These are phyloP conservation scores for Hydrozoanthus tunicans DNA, from an alignment of 64 coral and sea anemone genomes.

Conservation along the genomic window DNA sequence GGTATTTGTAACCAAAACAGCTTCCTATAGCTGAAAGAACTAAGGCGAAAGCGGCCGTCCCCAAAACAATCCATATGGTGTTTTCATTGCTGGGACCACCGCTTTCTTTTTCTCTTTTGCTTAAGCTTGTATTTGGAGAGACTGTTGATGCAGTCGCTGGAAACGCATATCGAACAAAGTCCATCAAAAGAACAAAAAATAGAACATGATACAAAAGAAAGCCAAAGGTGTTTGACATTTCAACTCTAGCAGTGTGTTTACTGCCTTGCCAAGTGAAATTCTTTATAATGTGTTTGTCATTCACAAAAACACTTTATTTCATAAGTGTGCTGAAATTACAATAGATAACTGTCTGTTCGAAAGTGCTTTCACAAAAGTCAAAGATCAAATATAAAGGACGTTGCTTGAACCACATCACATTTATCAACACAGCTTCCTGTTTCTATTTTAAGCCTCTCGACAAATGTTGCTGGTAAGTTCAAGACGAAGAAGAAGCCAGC, in stretches of 20 bases:
- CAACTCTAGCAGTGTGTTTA: neutral
- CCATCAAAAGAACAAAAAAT: neutral
- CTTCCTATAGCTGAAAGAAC: conserved; percentile 1
- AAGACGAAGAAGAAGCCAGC: neutral
- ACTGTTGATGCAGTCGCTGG: neutral
- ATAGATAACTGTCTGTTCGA: neutral
- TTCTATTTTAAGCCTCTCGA: neutral
- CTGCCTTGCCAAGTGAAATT: no score
- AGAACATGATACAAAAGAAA: neutral
- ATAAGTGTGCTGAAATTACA: neutral
- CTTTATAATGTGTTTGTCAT: neutral
- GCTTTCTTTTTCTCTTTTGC: neutral
- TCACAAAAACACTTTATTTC: neutral
- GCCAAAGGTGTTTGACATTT: neutral
- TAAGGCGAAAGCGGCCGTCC: neutral
- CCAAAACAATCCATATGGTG: neutral
- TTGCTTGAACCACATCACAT: conserved; percentile 20
- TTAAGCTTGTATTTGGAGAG: conserved; percentile 19
- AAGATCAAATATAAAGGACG: neutral
- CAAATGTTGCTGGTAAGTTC: neutral
- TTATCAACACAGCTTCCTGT: neutral
- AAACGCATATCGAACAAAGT: neutral
- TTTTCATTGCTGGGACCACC: neutral
- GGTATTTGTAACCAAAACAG: neutral
- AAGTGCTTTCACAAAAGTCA: neutral